Base-by-base conservation (phyloP, 1,140 invertebrate species). In the Drosophila eugracilis region DNA sequence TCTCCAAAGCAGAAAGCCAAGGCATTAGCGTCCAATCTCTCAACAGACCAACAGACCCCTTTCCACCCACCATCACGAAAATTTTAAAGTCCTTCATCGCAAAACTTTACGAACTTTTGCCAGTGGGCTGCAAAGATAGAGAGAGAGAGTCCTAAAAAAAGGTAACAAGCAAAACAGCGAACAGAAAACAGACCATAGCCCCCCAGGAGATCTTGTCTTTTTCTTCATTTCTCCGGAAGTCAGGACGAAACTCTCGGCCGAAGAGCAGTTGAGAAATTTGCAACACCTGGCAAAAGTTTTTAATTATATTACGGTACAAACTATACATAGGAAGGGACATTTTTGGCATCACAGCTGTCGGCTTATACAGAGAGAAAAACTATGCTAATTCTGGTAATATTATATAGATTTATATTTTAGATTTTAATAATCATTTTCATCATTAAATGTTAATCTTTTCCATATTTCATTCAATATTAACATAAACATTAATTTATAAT, bases 211-310 rank as follows among this genome's bases (percentile, higher is more conserved):
- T 77, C 78, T 70, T 44, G 66, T 60, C 52, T 70, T 75, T 73
- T 53, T 66, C 53, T 36, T 48, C 36, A 32, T 57, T 49, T 65
- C 75, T 70, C 67, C 60, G 78, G 78, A 83, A 81, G 78, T 83
- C 62, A 44, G 63, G 41, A 45, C 57, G 45, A 77, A 83, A 81
- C 54, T 80, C 63, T 53, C 60, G 26, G 28, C 28, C 45, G 63
- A 67, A 67, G 60, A 67, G 60, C 62, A 67, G 63, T 67, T 67
- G 63, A 65, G 70, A 86, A 86, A 88, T 86, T 88, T 86, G 83
- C 83, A 86, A 86, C 83, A 86, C 83, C 83, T 86, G 83, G 83
- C 74, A 78, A 88, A 86, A 86, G 83, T 86, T 86, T 86, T 86
- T 88, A 86, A 86, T 86, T 86, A 86, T 86, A 88, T 86, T 86